Base-by-base conservation (phyloP, 1,140 invertebrate species). In the Ostrea denselamellosa region DNA sequence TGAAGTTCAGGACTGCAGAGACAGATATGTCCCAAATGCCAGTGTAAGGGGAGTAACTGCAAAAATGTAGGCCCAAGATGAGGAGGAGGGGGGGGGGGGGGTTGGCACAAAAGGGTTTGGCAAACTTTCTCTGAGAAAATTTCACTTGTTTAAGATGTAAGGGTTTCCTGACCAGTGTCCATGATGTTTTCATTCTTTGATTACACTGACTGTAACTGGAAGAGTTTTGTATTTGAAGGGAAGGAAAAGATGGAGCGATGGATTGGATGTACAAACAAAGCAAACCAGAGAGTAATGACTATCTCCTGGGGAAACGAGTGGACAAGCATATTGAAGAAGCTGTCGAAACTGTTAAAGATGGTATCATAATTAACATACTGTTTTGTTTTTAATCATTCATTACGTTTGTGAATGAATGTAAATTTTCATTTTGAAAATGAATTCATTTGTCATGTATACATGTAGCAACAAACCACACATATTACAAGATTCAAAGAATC, bases 221-320 rank as follows among this genome's bases (percentile, higher is more conserved):
- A 28, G 68, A 25, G 10, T 28, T 34, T 77, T 25, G 28, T 28
- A 12, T 28, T 85, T 54, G 12, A 68, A 94, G 92, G 89, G 92
- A 91, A 90, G 90, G 89, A 62, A 86, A 91, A 77, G 88, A 91
- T 68, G 53, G 54, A 44, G 51, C 34, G 8, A 58, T 85, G 28
- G 56, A 98, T 92, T 99, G 98, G 98, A 98, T 98, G 98, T 98
- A 98, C 93, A 97, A 98, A 96, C 97, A 97, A 91, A 96, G 97
- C 12, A 96, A 97, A 91, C 96, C 97, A 91, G 97, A 98, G 90
- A 95, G 97, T 56, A 98, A 99, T 93, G 98, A 98, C 88, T 99
- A 98, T 95, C 95, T 99, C 3, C 95, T 98, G n/a, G 98, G 98
- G 0, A 97, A 97, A 92, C 95, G 96, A 85, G 96, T 99, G 88